Evolutionary conservation across 2,797 vertebrate species (phyloP).

Genomic region (Natrix natrix): DNA sequence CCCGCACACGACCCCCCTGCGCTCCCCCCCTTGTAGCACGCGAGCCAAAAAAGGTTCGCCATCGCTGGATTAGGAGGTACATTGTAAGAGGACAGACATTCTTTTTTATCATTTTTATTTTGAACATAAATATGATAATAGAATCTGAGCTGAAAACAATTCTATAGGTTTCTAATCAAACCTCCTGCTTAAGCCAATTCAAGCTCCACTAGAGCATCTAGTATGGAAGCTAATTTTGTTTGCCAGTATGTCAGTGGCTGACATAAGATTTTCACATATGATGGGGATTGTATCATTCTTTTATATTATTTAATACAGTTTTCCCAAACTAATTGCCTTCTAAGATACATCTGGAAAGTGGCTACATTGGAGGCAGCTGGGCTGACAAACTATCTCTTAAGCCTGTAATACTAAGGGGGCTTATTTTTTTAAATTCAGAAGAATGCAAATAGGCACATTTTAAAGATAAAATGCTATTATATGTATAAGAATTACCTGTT

Average conservation of each 20-base stretch:
- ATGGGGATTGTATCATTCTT: not conserved
- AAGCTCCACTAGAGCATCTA: not conserved
- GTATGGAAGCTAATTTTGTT: not conserved
- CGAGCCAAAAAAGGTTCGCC: too few species aligned
- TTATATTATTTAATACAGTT: not conserved
- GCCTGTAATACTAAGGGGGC: not conserved
- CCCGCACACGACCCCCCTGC: too few species aligned
- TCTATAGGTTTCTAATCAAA: not conserved
- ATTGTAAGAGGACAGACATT: constrained; percentile 6
- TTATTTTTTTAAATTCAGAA: not conserved
- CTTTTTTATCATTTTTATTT: not conserved
- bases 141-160: not conserved
- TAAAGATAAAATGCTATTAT: not conserved
- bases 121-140: not conserved
- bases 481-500: not conserved
- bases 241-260: not conserved
- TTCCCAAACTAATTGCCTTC: not conserved
- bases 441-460: not conserved
- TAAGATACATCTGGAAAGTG: not conserved
- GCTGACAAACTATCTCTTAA: not conserved
- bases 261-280: not conserved
- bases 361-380: not conserved
- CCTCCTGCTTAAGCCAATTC: not conserved
- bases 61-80: not conserved
- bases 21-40: too few species aligned